These are phyloP conservation scores for Drosophila kohkoa DNA, from an alignment of 1,140 invertebrate species.

Conservation along the genomic window DNA sequence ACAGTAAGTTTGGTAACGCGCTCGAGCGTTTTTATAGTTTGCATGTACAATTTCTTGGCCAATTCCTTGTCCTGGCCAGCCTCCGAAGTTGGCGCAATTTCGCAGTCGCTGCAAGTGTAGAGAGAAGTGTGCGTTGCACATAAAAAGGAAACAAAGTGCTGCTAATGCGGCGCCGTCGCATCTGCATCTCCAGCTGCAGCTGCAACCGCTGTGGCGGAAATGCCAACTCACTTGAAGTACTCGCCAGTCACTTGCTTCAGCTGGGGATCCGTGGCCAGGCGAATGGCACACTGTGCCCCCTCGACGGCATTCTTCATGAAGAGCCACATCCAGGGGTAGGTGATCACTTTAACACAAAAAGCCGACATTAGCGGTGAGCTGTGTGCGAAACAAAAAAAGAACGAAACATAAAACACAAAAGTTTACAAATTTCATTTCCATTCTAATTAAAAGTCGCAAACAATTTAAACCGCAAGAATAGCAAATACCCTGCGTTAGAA, in stretches of 20 bases:
- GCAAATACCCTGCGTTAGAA: background rate
- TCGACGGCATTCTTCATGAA: conserved; percentile 88
- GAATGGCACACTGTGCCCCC: conserved; percentile 89
- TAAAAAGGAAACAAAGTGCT: conserved; percentile 55
- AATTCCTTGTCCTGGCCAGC: conserved; percentile 85
- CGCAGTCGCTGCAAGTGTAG: conserved; percentile 86
- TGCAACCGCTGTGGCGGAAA: conserved; percentile 35
- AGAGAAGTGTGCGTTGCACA: conserved; percentile 29
- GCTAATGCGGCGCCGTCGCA: conserved; percentile 50
- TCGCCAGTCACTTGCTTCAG: conserved; percentile 87
- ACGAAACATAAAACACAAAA: conserved; percentile 25
- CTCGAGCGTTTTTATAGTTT: conserved; percentile 79
- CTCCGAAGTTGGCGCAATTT: conserved; percentile 85
- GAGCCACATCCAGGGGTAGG: conserved; percentile 88
- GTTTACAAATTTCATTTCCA: conserved; percentile 61
- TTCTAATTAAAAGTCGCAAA: conserved; percentile 46
- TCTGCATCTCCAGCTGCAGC: background rate
- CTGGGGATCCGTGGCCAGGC: conserved; percentile 87
- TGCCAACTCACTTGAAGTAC: conserved; percentile 88
- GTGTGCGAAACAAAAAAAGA: conserved; percentile 15
- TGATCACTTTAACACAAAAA: conserved; percentile 86
- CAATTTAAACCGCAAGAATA: background rate
- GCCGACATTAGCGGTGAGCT: conserved; percentile 85
- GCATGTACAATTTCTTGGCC: conserved; percentile 86
- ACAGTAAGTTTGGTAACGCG: conserved; percentile 77